Evolutionary conservation across 1,140 invertebrate species (phyloP).

Genomic region (Ceratina australensis): DNA sequence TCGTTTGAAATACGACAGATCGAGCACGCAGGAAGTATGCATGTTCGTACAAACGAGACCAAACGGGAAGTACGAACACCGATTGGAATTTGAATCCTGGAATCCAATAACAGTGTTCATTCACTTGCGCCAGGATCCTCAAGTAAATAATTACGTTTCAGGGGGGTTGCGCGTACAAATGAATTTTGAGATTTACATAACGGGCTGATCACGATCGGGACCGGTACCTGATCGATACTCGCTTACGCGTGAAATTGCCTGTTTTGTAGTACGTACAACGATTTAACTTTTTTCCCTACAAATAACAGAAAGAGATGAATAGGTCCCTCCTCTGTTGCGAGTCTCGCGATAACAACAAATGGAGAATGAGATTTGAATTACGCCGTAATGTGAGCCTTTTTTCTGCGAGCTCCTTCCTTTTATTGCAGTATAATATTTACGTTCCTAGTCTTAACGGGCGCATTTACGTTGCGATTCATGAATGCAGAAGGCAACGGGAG

Average conservation of each 20-base stretch:
- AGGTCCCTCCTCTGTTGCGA: conserved; percentile 1
- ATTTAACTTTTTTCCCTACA: neutral
- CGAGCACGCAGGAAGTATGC: conserved; percentile 39
- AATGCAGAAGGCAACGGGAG: conserved; percentile 11
- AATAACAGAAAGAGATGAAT: neutral
- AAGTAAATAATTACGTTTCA: conserved; percentile 32
- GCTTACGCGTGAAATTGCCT: neutral
- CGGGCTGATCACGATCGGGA: neutral
- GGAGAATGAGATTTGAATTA: conserved; percentile 15
- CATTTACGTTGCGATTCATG: conserved; percentile 33
- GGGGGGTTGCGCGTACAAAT: neutral
- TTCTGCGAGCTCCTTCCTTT: neutral
- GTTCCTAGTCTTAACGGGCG: conserved; percentile 19
- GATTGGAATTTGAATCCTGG: conserved; percentile 56
- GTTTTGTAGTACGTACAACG: too few relatives aligned
- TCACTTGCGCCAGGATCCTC: conserved; percentile 18
- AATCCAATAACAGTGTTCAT: conserved; percentile 47
- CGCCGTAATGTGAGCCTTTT: neutral
- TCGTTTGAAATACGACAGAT: conserved; percentile 66
- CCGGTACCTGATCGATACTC: neutral
- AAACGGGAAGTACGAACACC: conserved; percentile 16
- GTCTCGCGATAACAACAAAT: conserved; percentile 3
- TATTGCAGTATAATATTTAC: conserved; percentile 34
- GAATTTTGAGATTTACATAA: conserved; percentile 28
- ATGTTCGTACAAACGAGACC: conserved; percentile 29